Percentiles rank a stretch among this genome's conserved stretches.
Conservation (phyloP, 2,888 invertebrate genomes). For the Aphodius granarius region DNA sequence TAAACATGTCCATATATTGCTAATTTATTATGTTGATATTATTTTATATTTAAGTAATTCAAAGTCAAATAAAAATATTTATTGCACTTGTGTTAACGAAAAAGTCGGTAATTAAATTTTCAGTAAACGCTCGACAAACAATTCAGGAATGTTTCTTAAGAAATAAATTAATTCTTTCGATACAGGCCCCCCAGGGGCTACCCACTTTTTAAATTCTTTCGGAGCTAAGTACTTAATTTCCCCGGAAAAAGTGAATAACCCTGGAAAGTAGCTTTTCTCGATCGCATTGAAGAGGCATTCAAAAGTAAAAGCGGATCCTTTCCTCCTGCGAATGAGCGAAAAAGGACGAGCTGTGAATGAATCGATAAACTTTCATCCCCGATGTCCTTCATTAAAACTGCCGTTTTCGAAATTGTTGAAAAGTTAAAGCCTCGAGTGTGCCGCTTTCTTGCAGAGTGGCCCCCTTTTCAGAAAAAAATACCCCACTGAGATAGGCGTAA, state of each 20-base stretch:
- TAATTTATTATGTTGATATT: no score
- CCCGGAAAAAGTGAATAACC: background rate
- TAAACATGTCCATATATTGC: no score
- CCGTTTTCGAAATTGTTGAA: slow-evolving; percentile 7
- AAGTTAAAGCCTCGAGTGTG: background rate
- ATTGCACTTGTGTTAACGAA: no score
- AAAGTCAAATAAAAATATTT: no score
- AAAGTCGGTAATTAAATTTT: background rate
- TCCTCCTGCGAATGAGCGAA: slow-evolving; percentile 1
- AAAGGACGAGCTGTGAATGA: background rate
- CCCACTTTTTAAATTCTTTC: background rate
- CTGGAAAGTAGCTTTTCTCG: background rate
- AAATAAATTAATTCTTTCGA: background rate
- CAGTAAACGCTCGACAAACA: background rate
- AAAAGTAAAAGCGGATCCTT: slow-evolving; percentile 7
- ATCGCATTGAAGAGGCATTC: background rate
- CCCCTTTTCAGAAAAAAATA: slow-evolving; percentile 24
- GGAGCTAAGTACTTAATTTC: background rate
- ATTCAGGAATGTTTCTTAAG: slow-evolving; percentile 10
- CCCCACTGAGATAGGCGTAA: slow-evolving; percentile 30
- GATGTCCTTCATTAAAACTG: slow-evolving; percentile 10
- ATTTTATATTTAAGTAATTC: no score
- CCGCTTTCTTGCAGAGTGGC: background rate
- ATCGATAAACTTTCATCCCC: slow-evolving; percentile 13
- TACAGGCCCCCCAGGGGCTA: background rate